Evolutionary conservation across 2,888 invertebrate species (phyloP), one percentile per base, ranked within the genome.

Genomic region (Holacanthella duospinosa): DNA sequence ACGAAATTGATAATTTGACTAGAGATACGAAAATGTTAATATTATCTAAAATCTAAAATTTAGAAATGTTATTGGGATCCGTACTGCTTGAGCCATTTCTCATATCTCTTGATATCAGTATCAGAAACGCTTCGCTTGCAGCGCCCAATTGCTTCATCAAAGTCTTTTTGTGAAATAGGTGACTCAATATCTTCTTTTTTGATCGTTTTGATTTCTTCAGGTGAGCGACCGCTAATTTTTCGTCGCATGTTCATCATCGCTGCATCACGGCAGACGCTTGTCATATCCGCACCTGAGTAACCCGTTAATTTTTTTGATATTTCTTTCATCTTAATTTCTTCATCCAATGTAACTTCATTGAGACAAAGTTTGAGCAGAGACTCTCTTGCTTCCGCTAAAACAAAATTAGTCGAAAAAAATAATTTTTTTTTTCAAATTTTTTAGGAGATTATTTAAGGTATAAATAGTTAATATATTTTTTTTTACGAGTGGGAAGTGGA

Each of bases 171-270:
- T 26, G 93, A 92, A 2, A 95, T 93, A 1, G 97, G 97, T 68
- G 94, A 80, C 79, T 95, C 93, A 29, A 96, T 82, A 78, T 97
- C 95, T 76, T 94, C 93, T 77, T 93, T 93, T 93, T 93, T 66
- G 97, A 70, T 89, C 86, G 71, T 63, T 62, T 70, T 70, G 36
- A 97, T 95, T 78, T 97, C 90, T 76, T 95, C 94, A 1, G 94
- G 93, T 74, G 86, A 88, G 29, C 96, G 80, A 2, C 96, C 96
- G 60, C 88, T 87, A 66, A 97, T 96, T 79, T 93, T 91, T 61
- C 93, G 82, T 48, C 97, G 82, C 92, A 97, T 96, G 0, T 93
- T 90, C 96, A 97, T 97, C 95, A 97, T 95, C 36, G 95, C 93
- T 4, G 97, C 96, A 81, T 97, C 96, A 74, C 96, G 24, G 19